Conservation (phyloP, 2,888 invertebrate genomes). For the Imbricaverruca yamaguchii region DNA sequence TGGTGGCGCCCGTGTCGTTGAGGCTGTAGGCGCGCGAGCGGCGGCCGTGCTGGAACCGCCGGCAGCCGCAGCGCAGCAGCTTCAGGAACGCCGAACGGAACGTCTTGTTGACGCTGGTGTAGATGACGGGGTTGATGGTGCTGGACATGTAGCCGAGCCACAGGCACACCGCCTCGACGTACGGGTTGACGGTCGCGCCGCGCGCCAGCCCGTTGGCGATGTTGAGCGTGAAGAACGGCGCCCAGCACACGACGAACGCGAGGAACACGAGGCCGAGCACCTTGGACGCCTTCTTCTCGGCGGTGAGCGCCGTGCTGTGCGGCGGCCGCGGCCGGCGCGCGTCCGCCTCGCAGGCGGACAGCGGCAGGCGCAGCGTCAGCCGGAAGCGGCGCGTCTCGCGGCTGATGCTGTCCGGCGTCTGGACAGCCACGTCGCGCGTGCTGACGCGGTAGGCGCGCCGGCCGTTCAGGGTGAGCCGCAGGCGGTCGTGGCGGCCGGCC, state of each 20-base stretch:
- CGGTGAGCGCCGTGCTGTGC: constrained; percentile 54
- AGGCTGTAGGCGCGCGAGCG: constrained; percentile 27
- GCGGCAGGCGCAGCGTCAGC: constrained; percentile 31
- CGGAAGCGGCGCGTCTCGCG: constrained; percentile 57
- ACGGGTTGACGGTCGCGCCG: constrained; percentile 60
- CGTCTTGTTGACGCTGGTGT: constrained; percentile 90
- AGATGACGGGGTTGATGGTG: constrained; percentile 92
- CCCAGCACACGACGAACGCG: constrained; percentile 88
- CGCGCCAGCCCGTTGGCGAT: constrained; percentile 74
- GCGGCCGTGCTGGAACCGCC: constrained; percentile 27
- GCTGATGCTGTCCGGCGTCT: constrained; percentile 62
- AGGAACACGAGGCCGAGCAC: constrained; percentile 86
- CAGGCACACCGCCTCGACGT: constrained; percentile 77
- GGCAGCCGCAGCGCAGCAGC: constrained; percentile 61
- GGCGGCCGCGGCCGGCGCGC: constrained; percentile 26
- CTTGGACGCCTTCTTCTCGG: constrained; percentile 94
- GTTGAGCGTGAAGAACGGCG: constrained; percentile 89
- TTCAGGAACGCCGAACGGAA: constrained; percentile 85
- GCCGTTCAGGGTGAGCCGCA: constrained; percentile 22
- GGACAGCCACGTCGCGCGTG: constrained; percentile 59
- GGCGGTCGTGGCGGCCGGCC: constrained; percentile 24
- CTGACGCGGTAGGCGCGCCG: constrained; percentile 36
- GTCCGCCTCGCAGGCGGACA: constrained; percentile 28
- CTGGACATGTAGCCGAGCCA: constrained; percentile 93
- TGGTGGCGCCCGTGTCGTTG: constrained; percentile 27